Evolutionary conservation across 2,797 vertebrate genomes (phyloP).

Genomic region (Sebastolobus altivelis): DNA sequence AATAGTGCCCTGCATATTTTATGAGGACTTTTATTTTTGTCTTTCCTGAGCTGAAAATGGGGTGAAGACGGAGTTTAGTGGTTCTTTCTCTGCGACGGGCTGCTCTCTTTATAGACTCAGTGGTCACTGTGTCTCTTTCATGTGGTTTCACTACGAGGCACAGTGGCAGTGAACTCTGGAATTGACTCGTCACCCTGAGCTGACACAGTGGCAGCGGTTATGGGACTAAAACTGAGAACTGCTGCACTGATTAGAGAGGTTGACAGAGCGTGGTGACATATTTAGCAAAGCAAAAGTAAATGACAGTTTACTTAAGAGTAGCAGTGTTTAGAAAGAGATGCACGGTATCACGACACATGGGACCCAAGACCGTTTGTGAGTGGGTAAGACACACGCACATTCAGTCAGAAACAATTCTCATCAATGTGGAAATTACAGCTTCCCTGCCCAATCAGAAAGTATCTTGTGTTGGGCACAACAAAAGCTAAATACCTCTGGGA

Average conservation of each 20-base stretch:
- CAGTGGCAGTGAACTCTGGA: conserved; percentile 62
- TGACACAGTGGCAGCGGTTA: conserved; percentile 50
- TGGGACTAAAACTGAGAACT: conserved; percentile 53
- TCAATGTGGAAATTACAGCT: conserved; percentile 43
- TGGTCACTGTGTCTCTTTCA: conserved; percentile 59
- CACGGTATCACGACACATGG: not conserved
- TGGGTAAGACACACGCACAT: not conserved
- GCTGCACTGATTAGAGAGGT: conserved; percentile 65
- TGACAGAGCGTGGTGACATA: conserved; percentile 26
- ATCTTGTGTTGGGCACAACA: not conserved
- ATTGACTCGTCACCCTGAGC: conserved; percentile 62
- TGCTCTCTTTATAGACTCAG: conserved; percentile 73
- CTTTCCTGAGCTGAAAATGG: conserved; percentile 54
- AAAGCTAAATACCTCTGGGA: conserved; percentile 11
- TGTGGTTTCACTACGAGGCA: conserved; percentile 70
- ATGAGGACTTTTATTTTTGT: conserved; percentile 70
- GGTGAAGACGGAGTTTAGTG: conserved; percentile 63
- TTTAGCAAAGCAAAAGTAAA: conserved; percentile 61
- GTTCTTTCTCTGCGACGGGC: conserved; percentile 44
- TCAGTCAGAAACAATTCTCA: conserved; percentile 16
- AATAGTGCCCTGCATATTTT: conserved; percentile 73
- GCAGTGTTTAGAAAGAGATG: conserved; percentile 44
- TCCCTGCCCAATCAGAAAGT: conserved; percentile 15
- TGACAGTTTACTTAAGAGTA: conserved; percentile 39
- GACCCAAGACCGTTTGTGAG: not conserved